These are phyloP conservation scores for Athrips mouffetella DNA, from an alignment of 2,888 invertebrate genomes.

Conservation along the genomic window DNA sequence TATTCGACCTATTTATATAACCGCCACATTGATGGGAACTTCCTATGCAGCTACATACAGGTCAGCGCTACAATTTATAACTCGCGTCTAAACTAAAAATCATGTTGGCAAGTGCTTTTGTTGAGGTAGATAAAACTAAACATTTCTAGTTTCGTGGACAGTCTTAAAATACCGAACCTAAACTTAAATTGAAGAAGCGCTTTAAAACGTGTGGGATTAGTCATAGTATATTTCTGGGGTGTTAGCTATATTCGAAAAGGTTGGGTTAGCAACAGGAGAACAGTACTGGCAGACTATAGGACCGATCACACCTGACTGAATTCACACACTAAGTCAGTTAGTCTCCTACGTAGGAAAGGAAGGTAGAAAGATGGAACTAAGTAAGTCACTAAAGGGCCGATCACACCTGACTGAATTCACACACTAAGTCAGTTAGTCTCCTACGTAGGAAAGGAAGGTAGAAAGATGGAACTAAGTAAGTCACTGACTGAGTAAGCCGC, in stretches of 20 bases:
- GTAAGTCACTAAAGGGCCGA: no score
- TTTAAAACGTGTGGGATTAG: conserved; percentile 9
- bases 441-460: no score
- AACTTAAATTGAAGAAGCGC: not conserved
- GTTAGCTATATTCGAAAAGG: conserved; percentile 24
- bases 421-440: no score
- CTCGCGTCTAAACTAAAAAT: no score
- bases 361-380: no score
- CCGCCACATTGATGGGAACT: conserved; percentile 8
- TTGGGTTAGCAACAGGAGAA: conserved; percentile 36
- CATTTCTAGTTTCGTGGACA: not conserved
- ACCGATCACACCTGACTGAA: no score
- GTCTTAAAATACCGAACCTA: conserved; percentile 1
- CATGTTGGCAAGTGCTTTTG: not conserved
- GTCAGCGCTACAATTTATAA: not conserved
- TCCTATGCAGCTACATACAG: conserved; percentile 12
- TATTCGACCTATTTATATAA: conserved; percentile 29
- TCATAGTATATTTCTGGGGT: conserved; percentile 15
- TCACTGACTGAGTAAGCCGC: no score
- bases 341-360: no score
- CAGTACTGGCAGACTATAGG: conserved; percentile 26
- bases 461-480: no score
- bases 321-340: no score
- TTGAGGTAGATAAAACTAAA: conserved; percentile 1
- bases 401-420: no score